These are phyloP conservation scores for Podarcis muralis DNA, from an alignment of 2,113 vertebrate genomes.

Conservation along the genomic window DNA sequence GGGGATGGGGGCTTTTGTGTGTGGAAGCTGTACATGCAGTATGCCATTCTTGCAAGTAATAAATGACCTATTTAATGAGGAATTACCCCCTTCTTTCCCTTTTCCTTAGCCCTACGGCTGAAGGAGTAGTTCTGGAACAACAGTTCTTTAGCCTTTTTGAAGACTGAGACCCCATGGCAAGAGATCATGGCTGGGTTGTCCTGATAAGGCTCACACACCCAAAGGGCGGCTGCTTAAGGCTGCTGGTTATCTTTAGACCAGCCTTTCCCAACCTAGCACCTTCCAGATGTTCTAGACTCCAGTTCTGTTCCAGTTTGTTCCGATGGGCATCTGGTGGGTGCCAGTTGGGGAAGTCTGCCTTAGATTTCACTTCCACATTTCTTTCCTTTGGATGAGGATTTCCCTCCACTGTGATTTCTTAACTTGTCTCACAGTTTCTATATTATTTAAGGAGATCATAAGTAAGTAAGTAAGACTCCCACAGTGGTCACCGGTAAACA, in stretches of 20 bases:
- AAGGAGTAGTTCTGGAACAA: conserved; percentile 26
- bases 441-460: not conserved
- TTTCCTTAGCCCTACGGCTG: not conserved
- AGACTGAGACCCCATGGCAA: not conserved
- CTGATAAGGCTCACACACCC: not conserved
- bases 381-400: too few relatives aligned
- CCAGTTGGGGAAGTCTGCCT: too few relatives aligned
- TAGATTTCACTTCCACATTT: not conserved
- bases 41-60: not conserved
- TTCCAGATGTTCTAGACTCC: too few relatives aligned
- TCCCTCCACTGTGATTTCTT: not conserved
- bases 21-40: not conserved
- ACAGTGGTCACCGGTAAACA: not conserved
- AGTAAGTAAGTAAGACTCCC: not conserved
- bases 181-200: not conserved
- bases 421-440: too few relatives aligned
- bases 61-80: not conserved
- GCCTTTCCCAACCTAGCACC: not conserved
- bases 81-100: accelerated
- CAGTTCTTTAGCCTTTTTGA: not conserved
- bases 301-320: too few relatives aligned
- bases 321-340: too few relatives aligned
- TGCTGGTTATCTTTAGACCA: not conserved
- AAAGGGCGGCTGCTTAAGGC: too few relatives aligned
- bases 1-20: too few relatives aligned